Evolutionary conservation across 2,888 invertebrate genomes (phyloP).

Genomic region (Thereva nobilitata): DNA sequence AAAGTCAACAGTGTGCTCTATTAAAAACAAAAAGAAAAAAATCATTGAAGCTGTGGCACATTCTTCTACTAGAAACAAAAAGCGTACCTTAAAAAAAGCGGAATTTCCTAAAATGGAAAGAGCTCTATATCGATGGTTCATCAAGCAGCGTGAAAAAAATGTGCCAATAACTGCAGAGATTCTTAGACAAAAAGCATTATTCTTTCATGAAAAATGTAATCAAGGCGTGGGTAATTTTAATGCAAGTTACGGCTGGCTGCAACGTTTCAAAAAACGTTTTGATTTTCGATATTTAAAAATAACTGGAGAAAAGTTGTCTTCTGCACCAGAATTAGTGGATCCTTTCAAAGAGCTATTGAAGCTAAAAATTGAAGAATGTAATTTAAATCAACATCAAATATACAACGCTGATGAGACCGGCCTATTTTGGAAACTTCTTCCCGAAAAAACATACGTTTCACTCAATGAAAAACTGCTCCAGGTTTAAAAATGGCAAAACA

Average conservation of each 20-base stretch:
- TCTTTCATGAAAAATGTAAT: no score
- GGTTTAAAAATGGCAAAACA: constrained; percentile 39
- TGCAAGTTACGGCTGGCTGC: constrained; percentile 41
- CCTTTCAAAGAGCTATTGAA: constrained; percentile 32
- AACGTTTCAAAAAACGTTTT: constrained; percentile 39
- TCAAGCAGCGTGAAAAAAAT: no score
- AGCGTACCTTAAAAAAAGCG: no score
- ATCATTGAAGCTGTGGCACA: no score
- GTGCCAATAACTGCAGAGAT: no score
- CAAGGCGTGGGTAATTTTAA: constrained; percentile 21
- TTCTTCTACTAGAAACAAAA: no score
- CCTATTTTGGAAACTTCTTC: constrained; percentile 44
- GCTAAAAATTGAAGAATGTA: constrained; percentile 36
- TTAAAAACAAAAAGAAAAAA: no score
- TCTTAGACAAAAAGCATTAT: no score
- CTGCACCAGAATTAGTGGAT: constrained; percentile 28
- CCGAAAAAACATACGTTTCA: constrained; percentile 40
- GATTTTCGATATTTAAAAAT: constrained; percentile 39
- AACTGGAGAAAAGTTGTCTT: constrained; percentile 38
- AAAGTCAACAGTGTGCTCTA: no score
- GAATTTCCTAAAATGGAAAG: no score
- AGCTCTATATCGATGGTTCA: no score
- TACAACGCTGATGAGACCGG: constrained; percentile 44
- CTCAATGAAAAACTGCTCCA: constrained; percentile 25
- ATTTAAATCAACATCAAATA: constrained; percentile 40